Evolutionary conservation across 1,140 invertebrate genomes (phyloP).

Genomic region (Galleria mellonella): DNA sequence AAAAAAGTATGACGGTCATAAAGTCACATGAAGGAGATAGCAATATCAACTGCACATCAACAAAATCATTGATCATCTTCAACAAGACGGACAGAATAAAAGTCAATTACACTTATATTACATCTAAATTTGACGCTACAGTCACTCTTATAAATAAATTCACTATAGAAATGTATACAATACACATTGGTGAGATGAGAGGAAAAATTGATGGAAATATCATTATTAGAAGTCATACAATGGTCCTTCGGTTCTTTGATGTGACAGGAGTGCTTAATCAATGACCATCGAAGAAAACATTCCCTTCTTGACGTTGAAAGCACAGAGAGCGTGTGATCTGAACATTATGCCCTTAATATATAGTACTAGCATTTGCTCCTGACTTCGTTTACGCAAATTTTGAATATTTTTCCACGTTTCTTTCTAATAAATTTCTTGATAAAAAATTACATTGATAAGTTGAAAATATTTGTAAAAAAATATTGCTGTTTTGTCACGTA

Average conservation of each 20-base stretch:
- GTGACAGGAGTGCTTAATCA: conserved; percentile 58
- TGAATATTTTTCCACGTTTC: too few species aligned
- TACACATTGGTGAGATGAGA: not conserved
- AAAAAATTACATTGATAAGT: too few species aligned
- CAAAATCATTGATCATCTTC: not conserved
- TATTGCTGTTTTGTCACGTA: too few species aligned
- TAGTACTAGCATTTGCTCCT: too few species aligned
- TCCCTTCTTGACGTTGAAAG: conserved; percentile 43
- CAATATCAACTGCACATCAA: not conserved
- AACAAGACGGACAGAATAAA: not conserved
- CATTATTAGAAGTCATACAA: conserved; percentile 47
- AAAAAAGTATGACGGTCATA: too few species aligned
- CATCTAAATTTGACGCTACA: not conserved
- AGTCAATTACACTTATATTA: not conserved
- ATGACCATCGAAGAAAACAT: conserved; percentile 39
- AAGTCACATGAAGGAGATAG: too few species aligned
- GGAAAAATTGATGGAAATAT: conserved; percentile 51
- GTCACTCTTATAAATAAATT: not conserved
- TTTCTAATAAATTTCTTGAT: too few species aligned
- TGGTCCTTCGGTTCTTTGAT: conserved; percentile 47
- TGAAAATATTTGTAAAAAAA: too few species aligned
- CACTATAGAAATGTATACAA: not conserved
- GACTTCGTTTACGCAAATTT: too few species aligned
- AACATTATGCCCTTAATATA: not conserved
- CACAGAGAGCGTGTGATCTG: conserved; percentile 4